Evolutionary conservation across 2,888 invertebrate species (phyloP).

Genomic region (Pteria penguin): DNA sequence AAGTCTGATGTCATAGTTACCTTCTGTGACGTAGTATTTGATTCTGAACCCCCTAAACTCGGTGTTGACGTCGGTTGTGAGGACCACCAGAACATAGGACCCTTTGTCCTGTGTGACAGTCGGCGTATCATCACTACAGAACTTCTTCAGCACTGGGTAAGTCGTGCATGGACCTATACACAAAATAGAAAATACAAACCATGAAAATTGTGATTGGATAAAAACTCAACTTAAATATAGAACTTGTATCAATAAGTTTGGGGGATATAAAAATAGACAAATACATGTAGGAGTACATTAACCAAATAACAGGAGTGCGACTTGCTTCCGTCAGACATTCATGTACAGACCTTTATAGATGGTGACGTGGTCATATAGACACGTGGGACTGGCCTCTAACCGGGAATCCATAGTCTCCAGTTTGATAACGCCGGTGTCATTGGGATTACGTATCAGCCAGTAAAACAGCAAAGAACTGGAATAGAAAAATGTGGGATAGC

Average conservation of each 20-base stretch:
- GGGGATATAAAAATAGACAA: too few species aligned
- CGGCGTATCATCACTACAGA: constrained; percentile 39
- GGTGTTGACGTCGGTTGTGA: constrained; percentile 36
- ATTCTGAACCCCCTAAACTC: constrained; percentile 42
- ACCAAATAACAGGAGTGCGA: too few species aligned
- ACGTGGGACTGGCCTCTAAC: constrained; percentile 38
- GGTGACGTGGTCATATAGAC: constrained; percentile 39
- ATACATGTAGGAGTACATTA: too few species aligned
- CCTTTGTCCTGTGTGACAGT: constrained; percentile 39
- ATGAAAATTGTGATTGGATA: too few species aligned
- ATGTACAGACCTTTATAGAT: constrained; percentile 36
- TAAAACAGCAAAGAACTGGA: constrained; percentile 31
- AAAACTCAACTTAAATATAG: too few species aligned
- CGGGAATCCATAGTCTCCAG: constrained; percentile 37
- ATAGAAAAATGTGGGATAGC: constrained; percentile 1
- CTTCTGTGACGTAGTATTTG: constrained; percentile 36
- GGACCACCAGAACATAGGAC: constrained; percentile 41
- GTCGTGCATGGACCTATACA: constrained; percentile 43
- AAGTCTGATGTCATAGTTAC: constrained; percentile 15
- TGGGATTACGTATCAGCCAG: constrained; percentile 47
- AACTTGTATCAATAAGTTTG: too few species aligned
- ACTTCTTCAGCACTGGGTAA: constrained; percentile 33
- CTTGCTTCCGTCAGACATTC: too few species aligned
- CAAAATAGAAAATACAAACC: background rate
- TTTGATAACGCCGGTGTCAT: constrained; percentile 33